These are phyloP conservation scores for Hydrophis major DNA, from an alignment of 2,797 vertebrate species.

Conservation along the genomic window DNA sequence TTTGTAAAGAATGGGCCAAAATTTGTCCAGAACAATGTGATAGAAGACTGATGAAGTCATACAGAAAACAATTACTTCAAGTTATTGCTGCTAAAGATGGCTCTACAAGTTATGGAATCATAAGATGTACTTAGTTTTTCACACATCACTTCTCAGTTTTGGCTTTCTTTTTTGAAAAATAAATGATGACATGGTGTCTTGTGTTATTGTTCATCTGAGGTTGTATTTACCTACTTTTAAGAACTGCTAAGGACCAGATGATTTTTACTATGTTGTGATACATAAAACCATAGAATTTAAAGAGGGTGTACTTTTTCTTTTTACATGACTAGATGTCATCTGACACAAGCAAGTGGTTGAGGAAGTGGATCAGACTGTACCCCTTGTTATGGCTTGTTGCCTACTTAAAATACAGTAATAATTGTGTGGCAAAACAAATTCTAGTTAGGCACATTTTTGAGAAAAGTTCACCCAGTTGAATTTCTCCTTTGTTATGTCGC, in stretches of 20 bases:
- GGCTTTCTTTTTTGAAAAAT: neutral
- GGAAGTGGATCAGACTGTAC: neutral
- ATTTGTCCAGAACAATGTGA: neutral
- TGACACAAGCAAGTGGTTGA: neutral
- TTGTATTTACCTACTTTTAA: neutral
- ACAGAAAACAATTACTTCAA: neutral
- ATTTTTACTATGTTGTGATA: neutral
- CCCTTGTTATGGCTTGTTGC: neutral
- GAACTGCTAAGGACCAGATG: neutral
- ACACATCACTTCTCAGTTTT: neutral
- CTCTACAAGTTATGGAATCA: neutral
- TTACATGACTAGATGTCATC: neutral
- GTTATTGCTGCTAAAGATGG: neutral
- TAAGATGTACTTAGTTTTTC: neutral
- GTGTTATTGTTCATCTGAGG: neutral
- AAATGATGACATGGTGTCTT: neutral
- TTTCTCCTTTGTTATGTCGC: neutral
- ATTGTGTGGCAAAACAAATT: neutral
- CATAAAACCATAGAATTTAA: neutral
- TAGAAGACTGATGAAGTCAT: neutral
- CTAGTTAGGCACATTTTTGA: neutral
- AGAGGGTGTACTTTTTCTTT: neutral
- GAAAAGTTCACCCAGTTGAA: neutral
- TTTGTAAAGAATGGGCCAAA: neutral
- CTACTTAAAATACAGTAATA: neutral